Percentiles rank a stretch among this genome's conserved stretches.
phyloP scores from a whole-genome alignment of 2,888 invertebrate genomes.

The Mythimna ferrago region DNA sequence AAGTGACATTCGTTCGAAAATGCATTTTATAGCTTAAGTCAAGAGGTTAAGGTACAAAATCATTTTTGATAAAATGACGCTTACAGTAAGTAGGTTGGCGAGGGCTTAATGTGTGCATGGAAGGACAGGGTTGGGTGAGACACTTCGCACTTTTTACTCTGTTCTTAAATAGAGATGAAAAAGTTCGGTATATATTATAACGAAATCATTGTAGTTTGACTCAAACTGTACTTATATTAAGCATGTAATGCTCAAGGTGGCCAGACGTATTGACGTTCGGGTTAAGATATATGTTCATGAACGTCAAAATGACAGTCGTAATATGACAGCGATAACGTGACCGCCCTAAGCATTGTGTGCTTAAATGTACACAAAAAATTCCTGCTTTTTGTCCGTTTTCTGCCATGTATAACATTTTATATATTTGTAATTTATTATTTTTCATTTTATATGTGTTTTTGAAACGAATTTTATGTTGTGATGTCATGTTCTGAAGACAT shows the following conservation, averaged over 20 bases:
- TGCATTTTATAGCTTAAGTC: not conserved
- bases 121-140: not conserved
- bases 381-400: slow-evolving; percentile 23
- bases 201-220: slow-evolving; percentile 6
- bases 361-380: slow-evolving; percentile 24
- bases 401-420: slow-evolving; percentile 36
- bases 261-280: not conserved
- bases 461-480: slow-evolving; percentile 5
- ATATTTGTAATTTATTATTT: slow-evolving; percentile 35
- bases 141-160: not conserved
- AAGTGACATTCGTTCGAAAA: not conserved
- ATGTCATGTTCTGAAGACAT: slow-evolving; percentile 15
- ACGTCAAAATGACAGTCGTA: slow-evolving; percentile 20
- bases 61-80: not conserved
- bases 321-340: not conserved
- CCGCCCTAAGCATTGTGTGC: slow-evolving; percentile 25
- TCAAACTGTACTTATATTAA: not conserved
- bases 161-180: not conserved
- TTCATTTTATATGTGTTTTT: slow-evolving; percentile 33
- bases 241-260: slow-evolving; percentile 20
- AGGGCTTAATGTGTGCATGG: not conserved
- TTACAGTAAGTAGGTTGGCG: not conserved
- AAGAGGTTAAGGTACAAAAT: too few relatives aligned
- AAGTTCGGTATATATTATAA: not conserved
- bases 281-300: slow-evolving; percentile 5